Conservation (phyloP, 2,797 vertebrate species). For the Arctocebus calabarensis region DNA sequence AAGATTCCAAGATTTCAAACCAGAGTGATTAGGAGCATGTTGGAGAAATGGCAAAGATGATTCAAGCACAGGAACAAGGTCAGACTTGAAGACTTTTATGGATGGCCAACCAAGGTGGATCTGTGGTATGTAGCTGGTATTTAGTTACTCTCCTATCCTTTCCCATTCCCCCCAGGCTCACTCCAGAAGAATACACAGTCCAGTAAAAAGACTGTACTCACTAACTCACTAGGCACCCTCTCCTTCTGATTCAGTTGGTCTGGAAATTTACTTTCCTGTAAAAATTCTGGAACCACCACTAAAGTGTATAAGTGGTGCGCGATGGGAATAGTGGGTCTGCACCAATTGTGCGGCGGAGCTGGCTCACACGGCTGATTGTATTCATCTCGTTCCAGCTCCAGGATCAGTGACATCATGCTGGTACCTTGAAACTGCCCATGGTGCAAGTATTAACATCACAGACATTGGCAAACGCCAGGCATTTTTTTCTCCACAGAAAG, state of each 20-base stretch:
- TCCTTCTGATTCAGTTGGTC: not conserved
- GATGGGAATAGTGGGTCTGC: not conserved
- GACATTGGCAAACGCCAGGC: not conserved
- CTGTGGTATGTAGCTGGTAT: not conserved
- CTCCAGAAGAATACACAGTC: not conserved
- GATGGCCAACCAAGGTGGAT: not conserved
- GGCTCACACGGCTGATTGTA: not conserved
- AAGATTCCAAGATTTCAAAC: constrained; percentile 23
- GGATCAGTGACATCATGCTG: not conserved
- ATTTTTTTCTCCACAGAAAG: not conserved
- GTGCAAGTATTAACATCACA: not conserved
- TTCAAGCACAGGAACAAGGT: not conserved
- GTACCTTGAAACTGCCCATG: not conserved
- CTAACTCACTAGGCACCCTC: not conserved
- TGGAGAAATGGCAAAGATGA: not conserved
- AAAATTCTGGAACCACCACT: not conserved
- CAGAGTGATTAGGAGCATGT: not conserved
- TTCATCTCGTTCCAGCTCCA: not conserved
- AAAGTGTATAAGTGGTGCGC: not conserved
- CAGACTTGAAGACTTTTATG: not conserved
- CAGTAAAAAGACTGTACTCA: not conserved
- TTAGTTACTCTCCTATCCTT: not conserved
- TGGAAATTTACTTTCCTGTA: not conserved
- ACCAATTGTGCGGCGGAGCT: not conserved
- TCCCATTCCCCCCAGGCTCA: not conserved